A percentile compares a stretch with the other conserved stretches of the same genome.
These are phyloP conservation scores for Clamator glandarius DNA, from an alignment of 2,797 vertebrate genomes.

Conservation along the genomic window DNA sequence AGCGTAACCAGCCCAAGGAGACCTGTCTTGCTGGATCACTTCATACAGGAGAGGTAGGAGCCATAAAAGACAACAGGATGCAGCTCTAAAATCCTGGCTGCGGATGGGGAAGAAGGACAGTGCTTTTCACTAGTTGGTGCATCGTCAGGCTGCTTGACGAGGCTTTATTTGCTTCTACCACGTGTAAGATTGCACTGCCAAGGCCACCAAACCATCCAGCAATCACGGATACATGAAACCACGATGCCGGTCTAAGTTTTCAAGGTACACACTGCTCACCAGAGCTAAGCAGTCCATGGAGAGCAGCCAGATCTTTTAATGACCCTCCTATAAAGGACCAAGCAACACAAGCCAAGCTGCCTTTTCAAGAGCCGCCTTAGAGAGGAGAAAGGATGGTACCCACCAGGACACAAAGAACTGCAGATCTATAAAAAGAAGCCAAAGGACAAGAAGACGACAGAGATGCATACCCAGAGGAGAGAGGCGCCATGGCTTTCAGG, in stretches of 20 bases:
- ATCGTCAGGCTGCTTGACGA: fast-evolving
- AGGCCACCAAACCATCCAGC: not conserved
- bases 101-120: not conserved
- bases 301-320: not conserved
- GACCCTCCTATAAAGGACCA: not conserved
- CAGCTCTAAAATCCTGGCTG: not conserved
- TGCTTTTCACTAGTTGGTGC: not conserved
- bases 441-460: not conserved
- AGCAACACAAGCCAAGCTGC: not conserved
- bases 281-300: not conserved
- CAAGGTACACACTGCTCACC: not conserved
- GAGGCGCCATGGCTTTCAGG: constrained; percentile 96
- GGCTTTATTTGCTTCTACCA: not conserved
- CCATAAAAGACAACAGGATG: not conserved
- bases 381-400: not conserved
- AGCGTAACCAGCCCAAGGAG: not conserved
- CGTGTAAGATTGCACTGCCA: fast-evolving
- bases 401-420: not conserved
- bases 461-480: constrained; percentile 89
- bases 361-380: not conserved
- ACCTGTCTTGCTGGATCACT: not conserved
- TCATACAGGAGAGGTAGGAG: not conserved
- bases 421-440: not conserved
- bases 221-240: fast-evolving
- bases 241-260: not conserved